Evolutionary conservation across 2,797 vertebrate genomes (phyloP), one percentile per base, ranked within the genome.

Genomic region (Allochrocebus solatus): DNA sequence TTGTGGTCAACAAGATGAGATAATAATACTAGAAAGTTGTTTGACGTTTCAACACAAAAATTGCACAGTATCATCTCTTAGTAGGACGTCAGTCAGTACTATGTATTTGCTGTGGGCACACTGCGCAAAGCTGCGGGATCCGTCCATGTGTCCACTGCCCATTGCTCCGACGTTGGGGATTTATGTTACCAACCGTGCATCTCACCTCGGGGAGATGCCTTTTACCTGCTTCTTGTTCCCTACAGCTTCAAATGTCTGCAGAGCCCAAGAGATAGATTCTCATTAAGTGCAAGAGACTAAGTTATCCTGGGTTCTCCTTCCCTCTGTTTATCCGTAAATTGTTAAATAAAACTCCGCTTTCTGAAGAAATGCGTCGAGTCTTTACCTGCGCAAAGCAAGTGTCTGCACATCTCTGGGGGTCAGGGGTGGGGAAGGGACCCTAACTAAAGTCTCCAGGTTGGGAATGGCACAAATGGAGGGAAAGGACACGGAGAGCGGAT

Each of bases 271-370:
- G 33, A 76, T 53, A 26, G 33, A 93, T 87, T 70, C 81, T 90
- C 61, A 74, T 72, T 72, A 85, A 90, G 75, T 90, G 43, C 81
- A 57, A 87, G 57, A n/a, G 21, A 76, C 67, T 90, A 97, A 97
- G 96, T 96, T 96, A 91, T 53, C 61, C 91, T 41, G 74, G 55
- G 28, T 91, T 43, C 55, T 78, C 61, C 86, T 57, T 89, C 33
- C 86, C 87, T 78, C 36, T 59, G 1, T 72, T 53, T n/a, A 79
- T 36, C 5, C 1, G 14, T 86, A 80, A 83, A 84, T 36, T 79
- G 36, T 4, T 76, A 83, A 53, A 13, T 1, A 22, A 39, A 82
- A 46, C 21, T 78, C 17, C 1, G 36, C 28, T 46, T 89, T 28
- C 75, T 26, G 50, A 92, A 93, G 53, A 79, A 61, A 84, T 11